Base-by-base conservation (phyloP, 2,113 vertebrate genomes). In the Desmodus rotundus region DNA sequence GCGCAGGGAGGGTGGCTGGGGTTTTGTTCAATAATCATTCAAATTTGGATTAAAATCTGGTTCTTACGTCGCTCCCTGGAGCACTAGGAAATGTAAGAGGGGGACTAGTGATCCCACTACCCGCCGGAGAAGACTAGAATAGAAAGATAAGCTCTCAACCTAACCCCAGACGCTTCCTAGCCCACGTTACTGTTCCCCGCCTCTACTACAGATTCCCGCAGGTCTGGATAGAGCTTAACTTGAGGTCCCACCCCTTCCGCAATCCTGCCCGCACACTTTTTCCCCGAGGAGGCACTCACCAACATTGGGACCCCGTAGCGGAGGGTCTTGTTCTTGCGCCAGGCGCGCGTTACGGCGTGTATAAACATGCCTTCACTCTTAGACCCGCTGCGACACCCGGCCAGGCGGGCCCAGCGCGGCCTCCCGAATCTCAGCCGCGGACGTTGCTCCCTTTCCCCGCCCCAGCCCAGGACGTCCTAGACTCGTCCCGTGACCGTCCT, bases 231-330 rank as follows among this genome's bases (percentile, higher is more conserved):
- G 45, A 0, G 15, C n/a, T 31, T 0, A 24, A 11, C 67, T 3
- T 2, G 36, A 61, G 24, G 28, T 50, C 22, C 68, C 17, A 19
- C n/a, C 52, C 45, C 70, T 70, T 22, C 43, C 38, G 19, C 56
- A 54, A 26, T 76, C 28, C 43, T 45, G n/a, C 26, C 54, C 13
- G 47, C 61, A 4, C 17, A 20, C 11, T 11, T 20, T 4, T 3
- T 54, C 14, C 22, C 11, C 11, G 3, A 26, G 0, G 3, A 26
- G 0, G 20, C 2, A 96, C 99, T 99, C 96, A 99, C 99, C 94
- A 99, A 45, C 99, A 99, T 99, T 0, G 99, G 99, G 0, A 99
- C 84, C 74, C 99, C 99, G 90, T 99, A 99, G 82, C 95, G 98
- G 24, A 99, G 1, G 0, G 99, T 99, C 95, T 98, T 99, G 91